Evolutionary conservation across 2,888 invertebrate genomes (phyloP), one percentile per base, ranked within the genome.

Genomic region (Pterostichus niger): DNA sequence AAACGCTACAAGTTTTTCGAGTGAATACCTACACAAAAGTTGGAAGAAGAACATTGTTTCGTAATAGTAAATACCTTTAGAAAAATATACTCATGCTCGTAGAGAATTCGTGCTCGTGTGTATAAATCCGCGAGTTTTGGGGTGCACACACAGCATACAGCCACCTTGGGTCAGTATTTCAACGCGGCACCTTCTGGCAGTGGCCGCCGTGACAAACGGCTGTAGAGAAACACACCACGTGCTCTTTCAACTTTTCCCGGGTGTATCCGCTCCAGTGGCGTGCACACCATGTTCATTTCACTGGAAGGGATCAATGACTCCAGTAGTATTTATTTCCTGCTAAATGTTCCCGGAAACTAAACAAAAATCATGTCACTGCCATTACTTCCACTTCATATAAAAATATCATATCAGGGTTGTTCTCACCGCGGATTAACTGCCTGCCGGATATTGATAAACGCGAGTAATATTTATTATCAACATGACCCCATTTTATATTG

Each of bases 181-280:
- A 76, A 10, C 15, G 31, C 31, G 76, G 76, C 76, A 54, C 76
- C 76, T 76, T 76, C 61, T 78, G 35, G 54, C 54, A 54, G 78
- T 24, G 78, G 56, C 59, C 54, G 56, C 35, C 59, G 78, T 78
- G 78, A 78, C 78, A 78, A 78, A 78, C 78, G 59, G 40, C 59
- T 59, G 78, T n/a, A 31, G 54, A 73, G 31, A n/a, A 15, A 52
- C 17, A 44, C 56, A 59, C 44, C 35, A 24, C 13, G 76, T 76
- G 35, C 40, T 78, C 78, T 78, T 76, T 78, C 78, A 78, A 78
- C 78, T 59, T 78, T 78, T 59, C 78, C 40, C 78, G 35, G 33
- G 61, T 40, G 17, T 13, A 15, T 54, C 35, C 61, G 13, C 11
- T 17, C n/a, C 64, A 64, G 64, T 31, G 64, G 64, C 64, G 64